Base-by-base conservation (phyloP, 2,888 invertebrate species). In the Romanomermis culicivorax region DNA sequence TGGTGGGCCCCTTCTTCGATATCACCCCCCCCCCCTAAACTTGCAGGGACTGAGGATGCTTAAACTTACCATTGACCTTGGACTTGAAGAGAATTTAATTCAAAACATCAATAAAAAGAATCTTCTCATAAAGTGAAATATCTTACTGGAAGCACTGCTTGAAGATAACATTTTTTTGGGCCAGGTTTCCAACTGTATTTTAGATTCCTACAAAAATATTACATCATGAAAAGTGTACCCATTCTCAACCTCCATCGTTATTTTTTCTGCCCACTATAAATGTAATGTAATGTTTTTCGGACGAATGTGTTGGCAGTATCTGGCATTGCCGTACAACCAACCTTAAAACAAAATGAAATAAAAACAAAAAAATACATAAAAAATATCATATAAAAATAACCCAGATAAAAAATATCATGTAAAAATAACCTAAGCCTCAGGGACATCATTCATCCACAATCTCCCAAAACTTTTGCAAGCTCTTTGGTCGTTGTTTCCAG, bases 11-110 rank as follows among this genome's bases (percentile, higher is more conserved):
- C 3, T 17, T 2, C 25, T 7, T 17, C 3, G 29, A 29, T 4
- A 53, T 53, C 2, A n/a, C n/a, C n/a, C 53, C 53, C 2, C n/a
- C n/a, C 27, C 53, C n/a, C 43, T 25, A 20, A 42, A 53, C 53
- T 4, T 24, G 53, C 43, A 47, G 45, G 3, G 23, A 23, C 23
- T 7, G 17, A 3, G 53, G 53, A 26, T 50, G 50, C 27, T 50
- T 50, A 26, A 4, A 7, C 24, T 4, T 25, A 26, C 50, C 27
- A 25, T 26, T 50, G 25, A 50, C 23, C 23, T 45, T 45, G 24
- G n/a, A n/a, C n/a, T n/a, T n/a, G n/a, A n/a, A n/a, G n/a, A n/a
- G n/a, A n/a, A n/a, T n/a, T n/a, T n/a, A n/a, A n/a, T n/a, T n/a
- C n/a, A n/a, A n/a, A n/a, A n/a, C n/a, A n/a, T n/a, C n/a, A n/a